A percentile compares a stretch with the other conserved stretches of the same genome.
Conservation (phyloP, 2,113 vertebrate species). For the Serilophus lunatus region DNA sequence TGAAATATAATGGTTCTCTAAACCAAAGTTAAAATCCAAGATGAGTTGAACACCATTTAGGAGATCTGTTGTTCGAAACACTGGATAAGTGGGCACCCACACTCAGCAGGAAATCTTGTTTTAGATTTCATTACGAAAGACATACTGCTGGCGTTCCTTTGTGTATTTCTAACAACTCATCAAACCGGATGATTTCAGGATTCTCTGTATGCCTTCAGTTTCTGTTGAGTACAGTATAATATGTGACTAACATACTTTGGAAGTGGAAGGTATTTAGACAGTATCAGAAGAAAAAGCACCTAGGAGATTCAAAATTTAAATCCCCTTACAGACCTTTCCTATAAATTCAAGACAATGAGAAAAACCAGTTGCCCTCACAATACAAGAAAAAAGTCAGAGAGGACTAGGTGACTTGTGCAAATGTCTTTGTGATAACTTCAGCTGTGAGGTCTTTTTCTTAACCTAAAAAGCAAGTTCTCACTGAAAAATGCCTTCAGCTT, state of each 20-base stretch:
- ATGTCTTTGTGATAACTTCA: conserved; percentile 50
- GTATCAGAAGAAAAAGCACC: background rate
- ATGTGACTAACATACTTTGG: background rate
- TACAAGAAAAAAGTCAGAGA: background rate
- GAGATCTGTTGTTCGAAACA: background rate
- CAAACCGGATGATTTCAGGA: background rate
- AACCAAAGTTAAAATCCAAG: background rate
- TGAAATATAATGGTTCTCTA: background rate
- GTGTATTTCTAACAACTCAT: background rate
- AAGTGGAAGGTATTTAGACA: background rate
- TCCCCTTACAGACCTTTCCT: background rate
- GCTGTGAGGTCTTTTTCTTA: conserved; percentile 64
- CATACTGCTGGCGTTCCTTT: background rate
- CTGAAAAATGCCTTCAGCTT: conserved; percentile 68
- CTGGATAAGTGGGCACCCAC: background rate
- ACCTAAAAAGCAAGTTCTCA: conserved; percentile 62
- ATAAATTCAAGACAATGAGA: background rate
- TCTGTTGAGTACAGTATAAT: background rate
- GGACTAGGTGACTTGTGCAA: background rate
- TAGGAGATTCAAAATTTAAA: background rate
- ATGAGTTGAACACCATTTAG: background rate
- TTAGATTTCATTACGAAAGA: conserved; percentile 22
- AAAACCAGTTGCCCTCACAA: background rate
- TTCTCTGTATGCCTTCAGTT: background rate
- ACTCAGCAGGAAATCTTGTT: background rate